These are phyloP conservation scores for Thalassophryne amazonica DNA, from an alignment of 2,797 vertebrate species.

Conservation along the genomic window DNA sequence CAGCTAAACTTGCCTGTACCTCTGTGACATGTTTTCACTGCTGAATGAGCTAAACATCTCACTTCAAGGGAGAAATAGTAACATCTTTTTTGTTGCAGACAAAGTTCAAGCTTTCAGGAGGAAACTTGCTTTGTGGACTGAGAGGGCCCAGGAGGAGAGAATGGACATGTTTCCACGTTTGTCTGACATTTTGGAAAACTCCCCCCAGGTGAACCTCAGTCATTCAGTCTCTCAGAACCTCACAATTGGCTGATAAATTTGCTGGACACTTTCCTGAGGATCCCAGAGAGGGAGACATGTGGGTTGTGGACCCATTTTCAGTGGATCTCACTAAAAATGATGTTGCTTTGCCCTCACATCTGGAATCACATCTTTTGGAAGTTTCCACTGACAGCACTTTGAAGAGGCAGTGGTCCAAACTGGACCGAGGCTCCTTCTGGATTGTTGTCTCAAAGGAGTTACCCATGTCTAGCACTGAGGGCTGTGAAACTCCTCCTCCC, in stretches of 20 bases:
- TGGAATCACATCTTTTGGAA: conserved; percentile 1
- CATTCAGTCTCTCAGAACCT: not conserved
- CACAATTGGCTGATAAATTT: conserved; percentile 1
- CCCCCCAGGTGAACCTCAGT: not conserved
- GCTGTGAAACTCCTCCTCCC: conserved; percentile 3
- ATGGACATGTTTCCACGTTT: not conserved
- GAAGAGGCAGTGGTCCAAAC: not conserved
- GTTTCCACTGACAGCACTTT: not conserved
- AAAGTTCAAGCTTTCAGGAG: conserved; percentile 6
- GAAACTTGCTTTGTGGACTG: conserved; percentile 1
- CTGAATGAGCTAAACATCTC: conserved; percentile 7
- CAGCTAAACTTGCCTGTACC: not conserved
- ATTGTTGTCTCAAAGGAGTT: not conserved
- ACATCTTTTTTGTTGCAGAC: too few species aligned
- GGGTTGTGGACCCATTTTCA: not conserved
- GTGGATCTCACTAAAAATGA: not conserved
- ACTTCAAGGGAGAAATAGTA: conserved; percentile 1
- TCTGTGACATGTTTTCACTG: conserved; percentile 3
- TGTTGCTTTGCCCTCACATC: conserved; percentile 1
- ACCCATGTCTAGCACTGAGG: not conserved
- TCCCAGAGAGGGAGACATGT: conserved; percentile 1
- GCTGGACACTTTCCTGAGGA: conserved; percentile 1
- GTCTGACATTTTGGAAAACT: not conserved
- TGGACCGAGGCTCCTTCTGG: conserved; percentile 2
- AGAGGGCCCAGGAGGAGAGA: not conserved